Base-by-base conservation (phyloP, 53 echinoderm and acorn worm species). In the Apostichopus leukothele region DNA sequence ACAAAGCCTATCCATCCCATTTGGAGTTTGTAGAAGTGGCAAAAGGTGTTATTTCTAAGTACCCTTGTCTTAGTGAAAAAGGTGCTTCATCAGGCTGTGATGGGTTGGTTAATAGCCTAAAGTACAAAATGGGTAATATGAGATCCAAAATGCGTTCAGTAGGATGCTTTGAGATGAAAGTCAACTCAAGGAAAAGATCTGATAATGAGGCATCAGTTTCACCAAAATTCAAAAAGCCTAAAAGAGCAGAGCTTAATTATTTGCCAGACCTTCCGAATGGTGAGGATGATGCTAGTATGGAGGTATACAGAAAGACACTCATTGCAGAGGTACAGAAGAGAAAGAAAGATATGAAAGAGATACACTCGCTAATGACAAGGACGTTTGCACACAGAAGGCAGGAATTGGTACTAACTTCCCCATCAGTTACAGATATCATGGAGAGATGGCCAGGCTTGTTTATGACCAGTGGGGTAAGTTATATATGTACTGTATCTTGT, bases 371-470 rank as follows among this genome's bases (percentile, higher is more conserved):
- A 50, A 86, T 86, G 71, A 14, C 13, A 26, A 68, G 51, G 53
- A 73, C 86, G 4, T 86, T 52, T 86, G 86, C 86, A 11, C 66
- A 86, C 52, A 27, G 86, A 4, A 86, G 73, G 50, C 26, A 68
- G 39, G 86, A 83, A 18, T 20, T 83, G 13, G 83, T 83, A 6
- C 12, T 83, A 60, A 14, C 22, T 14, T 63, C 50, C 6, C 86
- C 86, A 51, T 16, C 73, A 10, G 66, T 86, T 9, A 86, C 7
- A 86, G 51, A 68, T 27, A 73, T 68, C 39, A 11, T 86, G 16
- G 71, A 51, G 51, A 71, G 52, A 73, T 86, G 86, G 86, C 86
- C 86, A 39, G 86, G 86, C 5, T 73, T 86, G 50, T 86, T 86
- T 51, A 12, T 86, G 5, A 11, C 71, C 50, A 86, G 73, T 68